phyloP scores from a whole-genome alignment of 1,140 invertebrate genomes.

The Caenorhabditis brenneri region DNA sequence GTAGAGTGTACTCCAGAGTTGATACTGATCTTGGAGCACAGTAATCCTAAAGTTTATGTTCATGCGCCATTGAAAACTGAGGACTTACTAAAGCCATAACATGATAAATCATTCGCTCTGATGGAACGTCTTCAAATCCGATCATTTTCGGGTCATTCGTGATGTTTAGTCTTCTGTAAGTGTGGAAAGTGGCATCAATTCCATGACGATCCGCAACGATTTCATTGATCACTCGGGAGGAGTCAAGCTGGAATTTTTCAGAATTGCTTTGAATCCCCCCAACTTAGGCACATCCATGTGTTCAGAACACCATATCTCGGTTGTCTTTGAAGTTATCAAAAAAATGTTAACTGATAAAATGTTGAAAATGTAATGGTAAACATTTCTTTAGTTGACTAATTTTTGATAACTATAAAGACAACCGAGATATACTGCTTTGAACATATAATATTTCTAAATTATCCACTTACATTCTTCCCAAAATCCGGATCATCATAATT shows the following conservation, averaged over 20 bases:
- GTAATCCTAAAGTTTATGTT: too few species aligned
- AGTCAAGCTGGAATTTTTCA: background rate
- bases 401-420: too few species aligned
- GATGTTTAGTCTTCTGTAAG: background rate
- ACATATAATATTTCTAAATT: too few species aligned
- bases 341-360: too few species aligned
- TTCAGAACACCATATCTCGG: too few species aligned
- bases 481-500: too few species aligned
- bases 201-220: background rate
- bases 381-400: too few species aligned
- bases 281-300: background rate
- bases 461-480: too few species aligned
- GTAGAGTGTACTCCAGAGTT: background rate
- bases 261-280: background rate
- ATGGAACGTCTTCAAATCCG: background rate
- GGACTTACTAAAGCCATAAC: background rate
- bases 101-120: background rate
- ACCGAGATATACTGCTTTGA: too few species aligned
- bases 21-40: background rate
- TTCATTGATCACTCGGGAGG: background rate
- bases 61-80: too few species aligned
- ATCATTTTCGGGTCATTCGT: background rate
- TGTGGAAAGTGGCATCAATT: background rate
- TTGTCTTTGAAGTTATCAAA: too few species aligned
- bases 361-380: too few species aligned